Evolutionary conservation across 2,797 vertebrate genomes (phyloP).

Genomic region (Girardinus metallicus): DNA sequence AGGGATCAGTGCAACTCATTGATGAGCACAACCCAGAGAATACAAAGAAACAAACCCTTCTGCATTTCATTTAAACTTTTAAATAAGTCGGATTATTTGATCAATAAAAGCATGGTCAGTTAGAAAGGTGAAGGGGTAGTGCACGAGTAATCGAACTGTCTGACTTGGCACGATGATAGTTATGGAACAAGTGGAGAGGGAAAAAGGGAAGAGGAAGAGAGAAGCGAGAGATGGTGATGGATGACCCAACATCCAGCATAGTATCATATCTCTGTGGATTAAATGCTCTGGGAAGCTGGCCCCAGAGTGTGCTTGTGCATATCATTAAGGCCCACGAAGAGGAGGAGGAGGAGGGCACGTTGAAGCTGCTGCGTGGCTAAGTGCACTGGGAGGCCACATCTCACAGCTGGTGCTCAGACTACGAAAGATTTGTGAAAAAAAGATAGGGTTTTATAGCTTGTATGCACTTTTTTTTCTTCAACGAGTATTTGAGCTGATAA

Average conservation of each 20-base stretch:
- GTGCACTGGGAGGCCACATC: constrained; percentile 66
- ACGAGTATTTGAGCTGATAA: constrained; percentile 64
- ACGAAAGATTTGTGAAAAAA: constrained; percentile 58
- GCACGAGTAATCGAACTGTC: constrained; percentile 43
- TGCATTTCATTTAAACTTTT: constrained; percentile 38
- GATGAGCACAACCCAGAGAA: constrained; percentile 24
- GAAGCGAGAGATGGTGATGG: constrained; percentile 64
- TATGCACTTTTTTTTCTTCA: constrained; percentile 30
- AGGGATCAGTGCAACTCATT: constrained; percentile 38
- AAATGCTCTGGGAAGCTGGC: constrained; percentile 78
- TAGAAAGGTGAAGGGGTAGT: constrained; percentile 42
- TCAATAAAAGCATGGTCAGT: constrained; percentile 44
- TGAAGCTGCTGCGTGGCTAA: constrained; percentile 67
- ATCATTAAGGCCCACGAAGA: constrained; percentile 74
- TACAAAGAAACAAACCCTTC: constrained; percentile 21
- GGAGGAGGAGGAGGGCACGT: constrained; percentile 62
- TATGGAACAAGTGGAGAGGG: constrained; percentile 20
- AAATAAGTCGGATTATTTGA: constrained; percentile 27
- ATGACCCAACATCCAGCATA: constrained; percentile 76
- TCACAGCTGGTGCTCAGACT: constrained; percentile 64
- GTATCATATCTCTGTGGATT: constrained; percentile 81
- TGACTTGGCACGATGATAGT: constrained; percentile 9
- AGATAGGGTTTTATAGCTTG: constrained; percentile 58
- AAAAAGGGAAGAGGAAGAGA: constrained; percentile 32
- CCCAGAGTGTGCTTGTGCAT: constrained; percentile 80